phyloP scores from a whole-genome alignment of 2,797 vertebrate genomes.

The Ceryle rudis region DNA sequence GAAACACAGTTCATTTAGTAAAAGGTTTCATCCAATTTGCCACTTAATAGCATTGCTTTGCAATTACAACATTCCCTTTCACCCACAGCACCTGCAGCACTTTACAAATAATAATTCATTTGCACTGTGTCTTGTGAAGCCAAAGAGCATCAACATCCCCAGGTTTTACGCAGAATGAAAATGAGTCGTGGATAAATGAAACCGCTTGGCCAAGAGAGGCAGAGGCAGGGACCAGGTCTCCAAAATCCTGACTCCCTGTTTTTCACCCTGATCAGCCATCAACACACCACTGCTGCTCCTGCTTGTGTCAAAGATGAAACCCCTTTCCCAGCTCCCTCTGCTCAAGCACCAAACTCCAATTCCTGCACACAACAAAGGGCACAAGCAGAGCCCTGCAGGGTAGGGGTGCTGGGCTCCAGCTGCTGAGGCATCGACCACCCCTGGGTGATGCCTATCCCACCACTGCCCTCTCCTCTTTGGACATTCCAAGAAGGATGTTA shows the following conservation, averaged over 20 bases:
- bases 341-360: not conserved
- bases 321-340: not conserved
- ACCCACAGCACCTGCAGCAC: constrained; percentile 40
- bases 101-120: not conserved
- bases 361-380: accelerated
- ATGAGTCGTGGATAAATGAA: not conserved
- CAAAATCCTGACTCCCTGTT: accelerated
- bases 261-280: not conserved
- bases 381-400: accelerated
- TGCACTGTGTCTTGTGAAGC: not conserved
- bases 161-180: accelerated
- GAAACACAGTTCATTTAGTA: constrained; percentile 22
- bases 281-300: accelerated
- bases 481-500: accelerated
- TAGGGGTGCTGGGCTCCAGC: not conserved
- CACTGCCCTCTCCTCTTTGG: not conserved
- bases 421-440: not conserved
- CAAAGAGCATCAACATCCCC: not conserved
- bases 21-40: constrained; percentile 59
- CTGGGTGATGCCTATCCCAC: not conserved
- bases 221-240: not conserved
- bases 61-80: constrained; percentile 20
- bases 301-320: accelerated
- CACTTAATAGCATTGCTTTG: constrained; percentile 15
- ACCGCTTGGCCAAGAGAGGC: not conserved